Percentiles rank a stretch among this genome's conserved stretches.
These are phyloP conservation scores for Microhierax caerulescens DNA, from an alignment of 2,797 vertebrate genomes.

Conservation along the genomic window DNA sequence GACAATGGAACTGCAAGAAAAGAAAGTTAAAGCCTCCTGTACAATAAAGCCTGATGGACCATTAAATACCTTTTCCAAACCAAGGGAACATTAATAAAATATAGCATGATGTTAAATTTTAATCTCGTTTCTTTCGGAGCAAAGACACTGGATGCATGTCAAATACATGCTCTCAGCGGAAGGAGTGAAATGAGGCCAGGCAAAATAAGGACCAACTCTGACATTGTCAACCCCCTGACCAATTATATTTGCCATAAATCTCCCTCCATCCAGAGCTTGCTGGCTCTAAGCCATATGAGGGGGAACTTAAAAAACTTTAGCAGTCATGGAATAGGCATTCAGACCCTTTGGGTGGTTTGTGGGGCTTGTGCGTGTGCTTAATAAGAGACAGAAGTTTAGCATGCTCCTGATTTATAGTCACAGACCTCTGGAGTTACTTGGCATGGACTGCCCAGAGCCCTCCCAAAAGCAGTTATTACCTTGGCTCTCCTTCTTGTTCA, in stretches of 20 bases:
- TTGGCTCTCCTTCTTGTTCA: constrained; percentile 98
- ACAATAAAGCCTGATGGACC: neutral
- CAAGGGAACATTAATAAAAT: constrained; percentile 15
- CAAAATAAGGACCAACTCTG: neutral
- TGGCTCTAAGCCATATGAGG: neutral
- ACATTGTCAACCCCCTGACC: neutral
- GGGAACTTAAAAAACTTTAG: neutral
- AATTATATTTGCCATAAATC: neutral
- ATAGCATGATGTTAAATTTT: constrained; percentile 25
- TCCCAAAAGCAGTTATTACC: constrained; percentile 73
- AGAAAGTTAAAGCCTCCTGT: constrained; percentile 29
- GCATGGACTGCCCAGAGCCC: neutral
- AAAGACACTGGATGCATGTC: neutral
- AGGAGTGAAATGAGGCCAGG: constrained; percentile 33
- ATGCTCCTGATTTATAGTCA: neutral
- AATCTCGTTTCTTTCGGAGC: neutral
- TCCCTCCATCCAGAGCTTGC: neutral
- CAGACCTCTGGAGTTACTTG: neutral
- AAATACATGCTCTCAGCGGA: neutral
- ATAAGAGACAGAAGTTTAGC: neutral
- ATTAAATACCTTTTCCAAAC: constrained; percentile 34
- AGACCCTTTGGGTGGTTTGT: neutral
- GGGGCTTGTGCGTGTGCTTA: neutral
- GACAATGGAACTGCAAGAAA: constrained; percentile 83
- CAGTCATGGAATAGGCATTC: neutral